These are phyloP conservation scores for Leucoraja ocellata DNA, from an alignment of 2,797 vertebrate genomes.

Conservation along the genomic window DNA sequence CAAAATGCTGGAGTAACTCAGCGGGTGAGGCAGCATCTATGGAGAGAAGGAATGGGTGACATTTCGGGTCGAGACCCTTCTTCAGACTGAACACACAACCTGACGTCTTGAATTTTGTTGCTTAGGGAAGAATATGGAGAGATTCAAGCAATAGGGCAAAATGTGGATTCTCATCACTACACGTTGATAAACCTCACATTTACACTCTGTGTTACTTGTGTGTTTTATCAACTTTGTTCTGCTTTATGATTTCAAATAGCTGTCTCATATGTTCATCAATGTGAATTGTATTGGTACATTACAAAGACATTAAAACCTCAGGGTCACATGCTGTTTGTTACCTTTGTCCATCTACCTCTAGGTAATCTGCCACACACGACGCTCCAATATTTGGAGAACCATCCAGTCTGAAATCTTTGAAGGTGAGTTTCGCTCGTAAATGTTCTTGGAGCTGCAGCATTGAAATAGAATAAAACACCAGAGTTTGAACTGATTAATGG, in stretches of 20 bases:
- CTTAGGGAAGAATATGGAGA: neutral
- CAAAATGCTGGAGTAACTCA: too few species aligned
- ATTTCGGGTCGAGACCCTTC: too few species aligned
- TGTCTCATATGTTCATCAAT: neutral
- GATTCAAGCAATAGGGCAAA: neutral
- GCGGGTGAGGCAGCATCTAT: too few species aligned
- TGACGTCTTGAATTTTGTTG: neutral
- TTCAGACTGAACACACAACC: too few species aligned
- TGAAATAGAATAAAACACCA: neutral
- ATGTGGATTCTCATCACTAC: neutral
- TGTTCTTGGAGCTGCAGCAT: neutral
- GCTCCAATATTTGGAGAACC: neutral
- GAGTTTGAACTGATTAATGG: neutral
- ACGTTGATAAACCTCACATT: too few species aligned
- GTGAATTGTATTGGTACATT: neutral
- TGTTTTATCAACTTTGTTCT: neutral
- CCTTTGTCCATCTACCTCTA: neutral
- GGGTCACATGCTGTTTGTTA: neutral
- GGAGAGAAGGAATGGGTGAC: too few species aligned
- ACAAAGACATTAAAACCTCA: neutral
- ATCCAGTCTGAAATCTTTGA: constrained; percentile 25
- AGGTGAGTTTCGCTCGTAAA: neutral
- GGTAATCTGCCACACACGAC: neutral
- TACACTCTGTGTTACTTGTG: neutral
- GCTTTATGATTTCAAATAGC: neutral